Percentiles rank a stretch among this genome's conserved stretches.
Evolutionary conservation across 1,140 invertebrate genomes (phyloP).

Genomic region (Panulirus ornatus): DNA sequence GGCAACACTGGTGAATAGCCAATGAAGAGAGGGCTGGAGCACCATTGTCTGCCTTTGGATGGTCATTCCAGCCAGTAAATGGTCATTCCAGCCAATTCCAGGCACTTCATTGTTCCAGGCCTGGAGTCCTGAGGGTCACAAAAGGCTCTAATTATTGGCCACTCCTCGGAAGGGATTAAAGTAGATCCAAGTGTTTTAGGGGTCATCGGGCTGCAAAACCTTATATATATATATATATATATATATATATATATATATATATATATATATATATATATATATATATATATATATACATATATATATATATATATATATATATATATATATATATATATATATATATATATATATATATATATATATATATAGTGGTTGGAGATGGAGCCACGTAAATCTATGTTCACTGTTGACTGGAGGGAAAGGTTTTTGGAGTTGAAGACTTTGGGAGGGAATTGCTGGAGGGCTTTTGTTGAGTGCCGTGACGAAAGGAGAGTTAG

Average conservation of each 20-base stretch:
- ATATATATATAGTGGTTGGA: too few relatives aligned
- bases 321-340: slow-evolving; percentile 33
- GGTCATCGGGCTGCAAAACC: too few relatives aligned
- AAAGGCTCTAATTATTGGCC: slow-evolving; percentile 70
- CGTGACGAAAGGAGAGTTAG: not conserved
- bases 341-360: not conserved
- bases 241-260: slow-evolving; percentile 16
- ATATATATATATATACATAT: slow-evolving; percentile 51
- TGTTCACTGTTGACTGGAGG: too few relatives aligned
- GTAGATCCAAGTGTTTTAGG: slow-evolving; percentile 55
- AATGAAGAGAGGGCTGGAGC: slow-evolving; percentile 68
- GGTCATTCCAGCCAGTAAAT: slow-evolving; percentile 70
- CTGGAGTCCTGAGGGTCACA: slow-evolving; percentile 62
- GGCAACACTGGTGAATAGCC: slow-evolving; percentile 69
- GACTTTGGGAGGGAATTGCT: too few relatives aligned
- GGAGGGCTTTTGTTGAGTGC: too few relatives aligned
- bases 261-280: slow-evolving; percentile 43
- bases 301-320: slow-evolving; percentile 48
- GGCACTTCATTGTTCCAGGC: slow-evolving; percentile 70
- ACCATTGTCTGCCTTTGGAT: slow-evolving; percentile 69
- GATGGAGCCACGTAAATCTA: too few relatives aligned
- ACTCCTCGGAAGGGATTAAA: slow-evolving; percentile 67
- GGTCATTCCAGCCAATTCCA: slow-evolving; percentile 72
- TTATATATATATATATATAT: slow-evolving; percentile 32
- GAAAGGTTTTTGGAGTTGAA: too few relatives aligned